phyloP scores from a whole-genome alignment of 2,113 vertebrate species.

The Arvicanthis niloticus region DNA sequence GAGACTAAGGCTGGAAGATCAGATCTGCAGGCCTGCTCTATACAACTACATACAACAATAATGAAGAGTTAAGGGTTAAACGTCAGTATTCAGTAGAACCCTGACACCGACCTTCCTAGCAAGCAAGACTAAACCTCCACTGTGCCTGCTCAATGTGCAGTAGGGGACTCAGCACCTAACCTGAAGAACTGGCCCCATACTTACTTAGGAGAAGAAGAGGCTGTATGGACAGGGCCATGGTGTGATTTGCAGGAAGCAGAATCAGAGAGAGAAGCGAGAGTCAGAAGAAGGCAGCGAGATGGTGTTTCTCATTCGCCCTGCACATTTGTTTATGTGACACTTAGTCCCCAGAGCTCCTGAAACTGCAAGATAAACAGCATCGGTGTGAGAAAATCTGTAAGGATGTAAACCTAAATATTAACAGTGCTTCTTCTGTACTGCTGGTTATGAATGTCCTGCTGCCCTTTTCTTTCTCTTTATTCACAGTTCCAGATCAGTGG shows the following conservation, averaged over 20 bases:
- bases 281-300: not conserved
- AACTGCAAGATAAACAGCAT: constrained; percentile 2
- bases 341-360: not conserved
- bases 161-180: not conserved
- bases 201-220: not conserved
- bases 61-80: not conserved
- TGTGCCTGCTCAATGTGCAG: not conserved
- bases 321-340: not conserved
- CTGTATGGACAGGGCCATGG: accelerated
- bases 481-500: not conserved
- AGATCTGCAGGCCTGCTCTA: not conserved
- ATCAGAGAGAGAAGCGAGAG: not conserved
- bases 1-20: not conserved
- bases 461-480: not conserved
- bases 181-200: not conserved
- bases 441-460: not conserved
- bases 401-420: not conserved
- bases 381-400: not conserved
- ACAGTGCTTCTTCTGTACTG: not conserved
- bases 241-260: not conserved
- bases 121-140: not conserved
- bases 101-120: not conserved
- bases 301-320: not conserved
- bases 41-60: not conserved
- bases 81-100: not conserved